A percentile compares a stretch with the other conserved stretches of the same genome.
Conservation (phyloP, 1,140 invertebrate genomes). For the Protaetia brevitarsis region DNA sequence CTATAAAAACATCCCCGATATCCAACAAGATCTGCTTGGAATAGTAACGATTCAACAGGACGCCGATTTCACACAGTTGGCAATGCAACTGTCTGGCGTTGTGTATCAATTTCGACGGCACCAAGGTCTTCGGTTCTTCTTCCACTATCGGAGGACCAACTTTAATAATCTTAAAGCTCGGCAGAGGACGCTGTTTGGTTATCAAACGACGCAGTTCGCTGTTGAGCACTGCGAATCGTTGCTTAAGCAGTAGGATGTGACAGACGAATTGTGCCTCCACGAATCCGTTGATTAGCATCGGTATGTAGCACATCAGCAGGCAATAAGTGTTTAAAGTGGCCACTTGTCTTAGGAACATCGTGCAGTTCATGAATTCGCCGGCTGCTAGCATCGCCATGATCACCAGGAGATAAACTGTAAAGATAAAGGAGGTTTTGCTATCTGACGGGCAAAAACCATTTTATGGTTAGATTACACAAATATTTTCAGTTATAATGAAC, state of each 20-base stretch:
- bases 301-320: slow-evolving; percentile 23
- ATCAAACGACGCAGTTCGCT: background rate
- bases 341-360: slow-evolving; percentile 7
- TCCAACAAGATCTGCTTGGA: slow-evolving; percentile 19
- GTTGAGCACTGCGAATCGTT: slow-evolving; percentile 16
- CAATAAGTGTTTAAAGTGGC: background rate
- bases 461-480: too few relatives aligned
- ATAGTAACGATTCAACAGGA: slow-evolving; percentile 7
- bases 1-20: slow-evolving; percentile 21
- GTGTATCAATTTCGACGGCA: background rate
- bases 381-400: background rate
- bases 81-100: background rate
- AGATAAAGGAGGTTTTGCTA: too few relatives aligned
- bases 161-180: background rate
- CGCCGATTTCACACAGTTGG: slow-evolving; percentile 1
- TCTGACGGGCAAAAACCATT: too few relatives aligned
- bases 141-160: background rate
- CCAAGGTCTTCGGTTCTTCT: background rate
- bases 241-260: background rate
- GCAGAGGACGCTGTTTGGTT: background rate
- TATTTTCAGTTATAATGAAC: too few relatives aligned
- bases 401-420: background rate
- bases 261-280: slow-evolving; percentile 21
- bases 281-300: slow-evolving; percentile 19
- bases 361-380: background rate